Evolutionary conservation across 1,140 invertebrate species (phyloP).

Genomic region (Meloidogyne exigua): DNA sequence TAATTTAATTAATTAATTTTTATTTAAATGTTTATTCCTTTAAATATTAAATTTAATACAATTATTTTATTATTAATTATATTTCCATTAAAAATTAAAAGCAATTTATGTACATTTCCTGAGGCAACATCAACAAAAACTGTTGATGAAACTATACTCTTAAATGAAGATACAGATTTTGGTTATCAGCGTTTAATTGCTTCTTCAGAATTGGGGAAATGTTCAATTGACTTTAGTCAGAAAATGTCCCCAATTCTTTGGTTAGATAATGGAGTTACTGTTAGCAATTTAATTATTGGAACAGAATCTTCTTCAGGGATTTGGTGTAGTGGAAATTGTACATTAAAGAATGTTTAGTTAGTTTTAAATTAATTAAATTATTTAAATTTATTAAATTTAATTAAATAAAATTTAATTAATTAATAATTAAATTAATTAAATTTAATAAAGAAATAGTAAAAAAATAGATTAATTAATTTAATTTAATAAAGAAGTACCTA

Average conservation of each 20-base stretch:
- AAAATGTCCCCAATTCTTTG: constrained; percentile 4
- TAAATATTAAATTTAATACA: neutral
- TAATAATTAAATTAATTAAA: too few relatives aligned
- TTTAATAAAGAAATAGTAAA: too few relatives aligned
- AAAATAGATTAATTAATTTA: too few relatives aligned
- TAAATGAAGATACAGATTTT: constrained; percentile 8
- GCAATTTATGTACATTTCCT: neutral
- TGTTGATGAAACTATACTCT: neutral
- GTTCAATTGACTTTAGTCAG: neutral
- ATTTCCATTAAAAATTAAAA: neutral
- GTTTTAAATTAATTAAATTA: neutral
- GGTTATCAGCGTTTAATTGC: constrained; percentile 6
- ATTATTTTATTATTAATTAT: neutral
- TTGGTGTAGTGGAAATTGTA: constrained; percentile 21
- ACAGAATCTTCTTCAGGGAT: constrained; percentile 7
- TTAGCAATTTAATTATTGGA: constrained; percentile 22
- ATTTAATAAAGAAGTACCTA: too few relatives aligned
- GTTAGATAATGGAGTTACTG: neutral
- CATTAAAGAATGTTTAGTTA: constrained; percentile 18
- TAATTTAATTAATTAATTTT: too few relatives aligned
- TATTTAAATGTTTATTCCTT: too few relatives aligned
- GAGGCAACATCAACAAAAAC: neutral
- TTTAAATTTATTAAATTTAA: neutral
- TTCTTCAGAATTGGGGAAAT: constrained; percentile 3
- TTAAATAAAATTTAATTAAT: too few relatives aligned